A percentile compares a stretch with the other conserved stretches of the same genome.
These are phyloP conservation scores for Steromphala cineraria DNA, from an alignment of 2,888 invertebrate species.

Conservation along the genomic window DNA sequence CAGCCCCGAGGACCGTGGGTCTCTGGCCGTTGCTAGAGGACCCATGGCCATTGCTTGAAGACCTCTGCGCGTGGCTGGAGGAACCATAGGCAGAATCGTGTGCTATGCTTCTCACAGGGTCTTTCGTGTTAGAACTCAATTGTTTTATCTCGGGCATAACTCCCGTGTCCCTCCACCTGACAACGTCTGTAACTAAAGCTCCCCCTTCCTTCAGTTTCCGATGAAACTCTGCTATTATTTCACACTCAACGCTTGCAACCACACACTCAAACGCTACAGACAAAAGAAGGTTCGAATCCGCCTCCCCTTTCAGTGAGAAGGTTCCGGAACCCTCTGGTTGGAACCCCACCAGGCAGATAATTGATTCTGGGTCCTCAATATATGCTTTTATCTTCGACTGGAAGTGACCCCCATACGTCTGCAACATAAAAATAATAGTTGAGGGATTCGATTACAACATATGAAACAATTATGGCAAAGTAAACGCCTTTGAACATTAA, in stretches of 20 bases:
- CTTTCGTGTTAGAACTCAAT: not conserved
- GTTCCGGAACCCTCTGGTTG: constrained; percentile 34
- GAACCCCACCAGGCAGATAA: constrained; percentile 49
- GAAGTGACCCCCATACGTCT: constrained; percentile 52
- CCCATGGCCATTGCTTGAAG: too few relatives aligned
- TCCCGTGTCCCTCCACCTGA: constrained; percentile 29
- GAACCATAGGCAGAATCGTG: constrained; percentile 12
- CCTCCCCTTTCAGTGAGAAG: constrained; percentile 30
- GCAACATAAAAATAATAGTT: constrained; percentile 29
- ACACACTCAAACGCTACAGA: constrained; percentile 55
- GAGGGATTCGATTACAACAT: too few relatives aligned
- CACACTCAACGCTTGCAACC: constrained; percentile 49
- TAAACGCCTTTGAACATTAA: too few relatives aligned
- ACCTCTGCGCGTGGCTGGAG: not conserved
- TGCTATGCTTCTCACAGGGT: not conserved
- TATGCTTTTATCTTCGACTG: constrained; percentile 51
- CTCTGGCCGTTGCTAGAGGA: not conserved
- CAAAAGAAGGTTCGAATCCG: constrained; percentile 35
- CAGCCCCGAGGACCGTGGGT: not conserved
- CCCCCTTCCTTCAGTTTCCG: constrained; percentile 25
- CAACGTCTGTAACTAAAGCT: constrained; percentile 32
- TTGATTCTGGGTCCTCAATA: constrained; percentile 42
- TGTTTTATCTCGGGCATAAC: not conserved
- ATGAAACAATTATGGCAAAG: too few relatives aligned
- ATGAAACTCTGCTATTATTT: constrained; percentile 41